Evolutionary conservation across 2,113 vertebrate genomes (phyloP).

Genomic region (Amia ocellicauda): DNA sequence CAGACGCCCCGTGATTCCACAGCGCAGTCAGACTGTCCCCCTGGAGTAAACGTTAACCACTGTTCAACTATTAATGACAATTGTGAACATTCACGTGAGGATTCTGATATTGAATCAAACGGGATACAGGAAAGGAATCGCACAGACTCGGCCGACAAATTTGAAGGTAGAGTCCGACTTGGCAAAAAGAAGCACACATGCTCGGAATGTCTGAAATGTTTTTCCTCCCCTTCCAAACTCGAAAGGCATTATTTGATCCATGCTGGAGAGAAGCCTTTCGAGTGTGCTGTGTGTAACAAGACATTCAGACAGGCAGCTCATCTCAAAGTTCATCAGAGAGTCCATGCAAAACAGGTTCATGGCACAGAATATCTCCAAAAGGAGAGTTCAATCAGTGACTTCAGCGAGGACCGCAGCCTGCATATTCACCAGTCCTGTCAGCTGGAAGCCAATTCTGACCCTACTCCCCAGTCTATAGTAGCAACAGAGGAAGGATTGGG

Average conservation of each 20-base stretch:
- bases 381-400: not conserved
- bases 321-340: conserved; percentile 61
- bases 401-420: not conserved
- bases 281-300: conserved; percentile 64
- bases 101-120: conserved; percentile 22
- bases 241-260: conserved; percentile 68
- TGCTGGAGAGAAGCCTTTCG: conserved; percentile 65
- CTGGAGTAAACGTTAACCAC: conserved; percentile 23
- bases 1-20: conserved; percentile 32
- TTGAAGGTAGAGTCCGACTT: conserved; percentile 30
- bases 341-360: conserved; percentile 17
- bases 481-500: not conserved
- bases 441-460: not conserved
- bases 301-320: conserved; percentile 67
- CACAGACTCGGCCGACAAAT: conserved; percentile 28
- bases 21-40: conserved; percentile 3
- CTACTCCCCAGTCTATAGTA: not conserved
- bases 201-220: conserved; percentile 61
- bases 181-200: conserved; percentile 53
- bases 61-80: conserved; percentile 21
- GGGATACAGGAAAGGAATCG: conserved; percentile 27
- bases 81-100: conserved; percentile 13
- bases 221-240: conserved; percentile 66
- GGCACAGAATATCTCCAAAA: conserved; percentile 1
- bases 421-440: not conserved